Evolutionary conservation across 2,888 invertebrate genomes (phyloP), one percentile per base, ranked within the genome.

Genomic region (Melanotus villosus): DNA sequence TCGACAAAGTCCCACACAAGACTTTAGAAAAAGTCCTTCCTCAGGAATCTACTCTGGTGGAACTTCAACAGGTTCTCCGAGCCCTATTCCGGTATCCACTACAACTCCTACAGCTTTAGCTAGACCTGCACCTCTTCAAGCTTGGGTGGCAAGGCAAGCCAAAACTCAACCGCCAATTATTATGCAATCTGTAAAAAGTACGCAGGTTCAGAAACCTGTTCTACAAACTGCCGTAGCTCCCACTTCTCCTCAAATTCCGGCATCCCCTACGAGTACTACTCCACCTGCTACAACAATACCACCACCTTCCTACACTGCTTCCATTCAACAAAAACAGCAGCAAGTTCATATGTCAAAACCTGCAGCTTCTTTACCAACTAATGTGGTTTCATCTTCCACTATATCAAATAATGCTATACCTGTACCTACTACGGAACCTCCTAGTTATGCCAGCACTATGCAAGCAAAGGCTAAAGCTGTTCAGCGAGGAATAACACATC

Each of bases 171-270:
- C 96, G 54, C 96, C 97, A 5, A 95, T 98, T 74, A 97, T 98
- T 73, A 98, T 97, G 96, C 97, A 97, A 83, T 95, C 96, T 26
- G 98, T 98, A 14, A 96, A 96, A 84, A 96, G 96, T 86, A 96
- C 96, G 14, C 96, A 97, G 84, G 97, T 96, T 36, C 96, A 96
- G 81, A 98, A 97, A 83, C 98, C 98, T 0, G 92, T 97, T 23
- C 86, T 97, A 73, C 98, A 98, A 85, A 98, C 97, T 12, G 98
- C 98, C 7, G 95, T 96, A 54, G 97, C 95, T n/a, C 97, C 97
- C 0, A 91, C 93, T 21, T 90, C 93, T 10, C 94, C 94, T 1
- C 89, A 90, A 62, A 88, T 90, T 18, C 88, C 90, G 2, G 86
- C 89, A 67, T 78, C 82, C 21, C 84, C 84, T 38, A 87, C 84